These are phyloP conservation scores for Linnaemya tessellans DNA, from an alignment of 2,888 invertebrate genomes.

Conservation along the genomic window DNA sequence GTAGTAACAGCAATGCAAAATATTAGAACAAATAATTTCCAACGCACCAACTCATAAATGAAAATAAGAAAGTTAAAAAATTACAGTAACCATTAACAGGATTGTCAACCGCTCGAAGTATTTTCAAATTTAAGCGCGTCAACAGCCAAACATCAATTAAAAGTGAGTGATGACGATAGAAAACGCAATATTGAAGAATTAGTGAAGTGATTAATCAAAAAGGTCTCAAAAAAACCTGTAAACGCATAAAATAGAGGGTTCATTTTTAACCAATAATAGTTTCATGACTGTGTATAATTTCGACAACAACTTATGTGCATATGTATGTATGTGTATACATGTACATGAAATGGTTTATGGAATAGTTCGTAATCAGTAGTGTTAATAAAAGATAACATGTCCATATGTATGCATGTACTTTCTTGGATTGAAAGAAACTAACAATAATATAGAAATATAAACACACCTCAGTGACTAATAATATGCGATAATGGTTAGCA, in stretches of 20 bases:
- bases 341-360: too few species aligned
- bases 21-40: background rate
- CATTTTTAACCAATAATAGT: background rate
- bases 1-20: background rate
- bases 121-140: background rate
- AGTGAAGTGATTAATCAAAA: slow-evolving; percentile 31
- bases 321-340: too few species aligned
- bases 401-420: too few species aligned
- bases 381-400: too few species aligned
- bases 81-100: slow-evolving; percentile 12
- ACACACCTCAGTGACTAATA: slow-evolving; percentile 40
- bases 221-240: background rate
- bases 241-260: slow-evolving; percentile 18
- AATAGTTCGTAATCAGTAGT: too few species aligned
- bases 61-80: slow-evolving; percentile 14
- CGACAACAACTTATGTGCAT: slow-evolving; percentile 21
- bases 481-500: slow-evolving; percentile 51
- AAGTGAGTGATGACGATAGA: background rate
- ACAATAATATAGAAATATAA: background rate
- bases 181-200: background rate
- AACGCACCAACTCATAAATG: slow-evolving; percentile 5
- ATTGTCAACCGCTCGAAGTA: slow-evolving; percentile 14
- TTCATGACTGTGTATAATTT: slow-evolving; percentile 30
- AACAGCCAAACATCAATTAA: background rate
- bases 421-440: too few species aligned